phyloP scores from a whole-genome alignment of 2,888 invertebrate species.

The Hydriomena furcata region DNA sequence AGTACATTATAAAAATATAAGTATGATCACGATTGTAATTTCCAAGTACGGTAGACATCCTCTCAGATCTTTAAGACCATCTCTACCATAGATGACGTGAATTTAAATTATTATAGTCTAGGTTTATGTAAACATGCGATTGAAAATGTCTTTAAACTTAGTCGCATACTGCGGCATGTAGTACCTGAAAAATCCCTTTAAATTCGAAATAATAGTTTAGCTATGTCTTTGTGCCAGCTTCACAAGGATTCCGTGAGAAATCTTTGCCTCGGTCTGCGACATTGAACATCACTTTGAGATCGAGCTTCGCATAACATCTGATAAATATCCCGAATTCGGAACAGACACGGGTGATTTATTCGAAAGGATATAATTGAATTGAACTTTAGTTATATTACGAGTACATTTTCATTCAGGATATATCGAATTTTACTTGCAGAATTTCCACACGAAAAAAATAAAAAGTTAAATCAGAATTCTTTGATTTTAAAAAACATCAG shows the following conservation, averaged over 20 bases:
- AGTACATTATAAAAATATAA: no score
- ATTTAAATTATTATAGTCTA: no score
- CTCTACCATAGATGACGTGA: no score
- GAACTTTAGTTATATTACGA: neutral
- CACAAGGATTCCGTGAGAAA: constrained; percentile 55
- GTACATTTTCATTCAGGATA: no score
- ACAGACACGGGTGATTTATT: constrained; percentile 21
- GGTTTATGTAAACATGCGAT: no score
- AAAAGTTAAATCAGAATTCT: no score
- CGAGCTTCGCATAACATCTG: constrained; percentile 45
- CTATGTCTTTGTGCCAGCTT: constrained; percentile 45
- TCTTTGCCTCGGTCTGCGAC: constrained; percentile 47
- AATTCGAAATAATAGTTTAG: constrained; percentile 52
- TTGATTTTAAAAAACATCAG: no score
- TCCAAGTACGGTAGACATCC: no score
- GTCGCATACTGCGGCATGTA: neutral
- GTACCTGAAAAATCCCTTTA: constrained; percentile 38
- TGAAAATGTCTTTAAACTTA: neutral
- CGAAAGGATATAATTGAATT: constrained; percentile 13
- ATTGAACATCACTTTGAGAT: constrained; percentile 57
- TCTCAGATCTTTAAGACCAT: no score
- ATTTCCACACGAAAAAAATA: no score
- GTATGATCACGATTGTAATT: no score
- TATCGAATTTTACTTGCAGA: no score
- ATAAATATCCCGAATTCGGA: constrained; percentile 47